Conservation (phyloP, 2,888 invertebrate genomes). For the Nomada fabriciana region DNA sequence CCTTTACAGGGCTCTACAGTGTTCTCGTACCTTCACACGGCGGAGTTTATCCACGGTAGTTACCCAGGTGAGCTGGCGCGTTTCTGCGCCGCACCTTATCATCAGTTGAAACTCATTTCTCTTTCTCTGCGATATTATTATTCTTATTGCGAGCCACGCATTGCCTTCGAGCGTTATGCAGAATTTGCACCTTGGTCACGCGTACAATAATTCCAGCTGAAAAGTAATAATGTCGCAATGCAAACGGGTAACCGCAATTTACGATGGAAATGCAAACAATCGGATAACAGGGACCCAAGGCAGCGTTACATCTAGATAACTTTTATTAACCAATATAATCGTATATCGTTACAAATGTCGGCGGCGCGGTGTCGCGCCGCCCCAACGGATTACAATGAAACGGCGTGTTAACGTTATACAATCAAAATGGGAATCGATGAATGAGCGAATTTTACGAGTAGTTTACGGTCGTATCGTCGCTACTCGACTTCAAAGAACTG, state of each 20-base stretch:
- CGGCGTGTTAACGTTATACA: conserved; percentile 79
- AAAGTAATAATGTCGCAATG: too few species aligned
- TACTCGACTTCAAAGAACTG: conserved; percentile 82
- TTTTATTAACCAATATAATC: conserved; percentile 84
- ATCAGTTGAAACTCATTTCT: too few species aligned
- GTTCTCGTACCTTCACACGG: background rate
- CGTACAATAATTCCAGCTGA: too few species aligned
- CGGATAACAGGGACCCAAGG: background rate
- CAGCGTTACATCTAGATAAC: conserved; percentile 83
- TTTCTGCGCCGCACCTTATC: background rate
- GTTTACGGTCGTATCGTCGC: conserved; percentile 76
- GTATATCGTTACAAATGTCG: conserved; percentile 83
- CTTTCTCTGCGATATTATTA: too few species aligned
- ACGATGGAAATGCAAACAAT: background rate
- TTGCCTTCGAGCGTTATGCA: too few species aligned
- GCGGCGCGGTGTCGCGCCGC: conserved; percentile 75
- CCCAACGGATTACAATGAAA: conserved; percentile 83
- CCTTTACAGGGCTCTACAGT: background rate
- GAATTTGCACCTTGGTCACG: too few species aligned
- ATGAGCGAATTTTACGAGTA: conserved; percentile 76
- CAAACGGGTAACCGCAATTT: too few species aligned
- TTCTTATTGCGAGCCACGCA: too few species aligned
- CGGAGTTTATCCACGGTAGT: conserved; percentile 4
- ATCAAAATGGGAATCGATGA: conserved; percentile 80
- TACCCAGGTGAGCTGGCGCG: too few species aligned